phyloP scores from a whole-genome alignment of 2,797 vertebrate genomes.

The Taenioides sp. region DNA sequence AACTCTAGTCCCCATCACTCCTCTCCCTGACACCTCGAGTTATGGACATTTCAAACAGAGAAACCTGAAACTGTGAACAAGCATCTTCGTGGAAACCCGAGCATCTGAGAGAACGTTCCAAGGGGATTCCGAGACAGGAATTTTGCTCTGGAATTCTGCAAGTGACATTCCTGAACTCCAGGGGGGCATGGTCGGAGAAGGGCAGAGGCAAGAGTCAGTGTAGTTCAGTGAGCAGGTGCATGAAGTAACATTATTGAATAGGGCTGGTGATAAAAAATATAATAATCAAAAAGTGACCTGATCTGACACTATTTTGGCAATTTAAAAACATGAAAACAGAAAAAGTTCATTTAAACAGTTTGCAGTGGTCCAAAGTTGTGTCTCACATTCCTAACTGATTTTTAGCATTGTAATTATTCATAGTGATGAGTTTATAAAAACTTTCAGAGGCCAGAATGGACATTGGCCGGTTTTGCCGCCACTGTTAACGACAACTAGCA shows the following conservation, averaged over 20 bases:
- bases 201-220: neutral
- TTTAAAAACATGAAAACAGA: neutral
- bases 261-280: neutral
- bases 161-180: conserved; percentile 33
- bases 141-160: conserved; percentile 37
- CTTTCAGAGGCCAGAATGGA: no score
- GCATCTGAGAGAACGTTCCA: conserved; percentile 5
- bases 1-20: neutral
- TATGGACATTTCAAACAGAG: conserved; percentile 14
- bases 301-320: neutral
- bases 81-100: conserved; percentile 31
- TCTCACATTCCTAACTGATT: no score
- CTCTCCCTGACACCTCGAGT: conserved; percentile 4
- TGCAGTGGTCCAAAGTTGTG: no score
- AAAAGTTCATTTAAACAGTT: no score
- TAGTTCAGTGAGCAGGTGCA: conserved; percentile 3
- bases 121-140: conserved; percentile 36
- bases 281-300: neutral
- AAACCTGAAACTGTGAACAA: conserved; percentile 34
- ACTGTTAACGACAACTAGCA: no score
- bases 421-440: no score
- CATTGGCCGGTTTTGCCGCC: no score
- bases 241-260: neutral
- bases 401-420: no score
- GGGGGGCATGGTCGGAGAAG: neutral